A percentile compares a stretch with the other conserved stretches of the same genome.
phyloP scores from a whole-genome alignment of 2,113 vertebrate genomes.

The Malurus alboscapulatus region DNA sequence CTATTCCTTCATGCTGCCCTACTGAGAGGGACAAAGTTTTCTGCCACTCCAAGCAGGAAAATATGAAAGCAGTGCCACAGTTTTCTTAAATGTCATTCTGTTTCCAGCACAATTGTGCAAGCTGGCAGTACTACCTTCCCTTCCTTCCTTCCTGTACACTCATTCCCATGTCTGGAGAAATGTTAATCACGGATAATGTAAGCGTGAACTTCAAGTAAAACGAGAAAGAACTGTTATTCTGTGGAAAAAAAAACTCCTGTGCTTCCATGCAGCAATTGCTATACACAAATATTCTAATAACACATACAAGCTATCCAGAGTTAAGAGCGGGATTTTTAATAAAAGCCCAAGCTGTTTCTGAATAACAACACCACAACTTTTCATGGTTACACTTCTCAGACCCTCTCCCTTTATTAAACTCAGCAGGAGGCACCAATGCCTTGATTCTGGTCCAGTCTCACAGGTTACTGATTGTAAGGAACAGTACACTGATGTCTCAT shows the following conservation, averaged over 20 bases:
- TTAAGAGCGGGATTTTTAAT: background rate
- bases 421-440: background rate
- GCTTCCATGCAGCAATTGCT: background rate
- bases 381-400: background rate
- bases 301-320: background rate
- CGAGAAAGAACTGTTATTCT: background rate
- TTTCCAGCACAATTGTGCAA: conserved; percentile 45
- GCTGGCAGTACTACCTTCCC: conserved; percentile 27
- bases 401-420: background rate
- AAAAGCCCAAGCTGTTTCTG: background rate
- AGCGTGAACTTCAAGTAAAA: conserved; percentile 15
- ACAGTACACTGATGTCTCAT: background rate
- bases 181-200: conserved; percentile 20
- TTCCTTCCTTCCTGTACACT: conserved; percentile 60
- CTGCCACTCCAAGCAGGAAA: conserved; percentile 11
- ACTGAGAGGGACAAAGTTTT: background rate
- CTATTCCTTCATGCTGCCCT: background rate
- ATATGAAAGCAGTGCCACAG: background rate
- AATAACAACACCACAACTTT: fast-evolving
- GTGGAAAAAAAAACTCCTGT: background rate
- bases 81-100: conserved; percentile 36
- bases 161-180: conserved; percentile 29
- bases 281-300: background rate
- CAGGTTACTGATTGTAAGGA: background rate
- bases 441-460: background rate